A percentile compares a stretch with the other conserved stretches of the same genome.
Conservation (phyloP, 2,113 vertebrate genomes). For the Ondatra zibethicus region DNA sequence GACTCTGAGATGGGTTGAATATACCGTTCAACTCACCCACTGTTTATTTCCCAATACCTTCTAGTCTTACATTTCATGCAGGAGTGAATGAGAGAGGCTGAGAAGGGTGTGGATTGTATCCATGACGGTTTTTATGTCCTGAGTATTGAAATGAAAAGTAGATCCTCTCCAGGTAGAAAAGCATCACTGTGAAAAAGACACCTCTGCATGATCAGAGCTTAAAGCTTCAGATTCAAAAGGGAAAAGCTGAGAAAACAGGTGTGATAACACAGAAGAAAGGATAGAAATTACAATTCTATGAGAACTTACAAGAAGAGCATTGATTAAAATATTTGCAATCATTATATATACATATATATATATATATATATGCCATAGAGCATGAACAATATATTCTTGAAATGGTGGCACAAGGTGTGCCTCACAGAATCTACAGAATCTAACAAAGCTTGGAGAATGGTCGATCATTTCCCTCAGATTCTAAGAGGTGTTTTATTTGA, state of each 20-base stretch:
- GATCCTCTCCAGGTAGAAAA: not conserved
- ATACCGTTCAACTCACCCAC: not conserved
- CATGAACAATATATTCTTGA: constrained; percentile 9
- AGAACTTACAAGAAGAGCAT: not conserved
- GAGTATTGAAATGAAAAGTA: not conserved
- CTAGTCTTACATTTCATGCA: not conserved
- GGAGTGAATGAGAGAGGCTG: not conserved
- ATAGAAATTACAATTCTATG: not conserved
- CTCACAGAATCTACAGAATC: not conserved
- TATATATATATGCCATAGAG: not conserved
- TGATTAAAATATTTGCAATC: not conserved
- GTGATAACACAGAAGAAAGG: not conserved
- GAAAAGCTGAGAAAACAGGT: not conserved
- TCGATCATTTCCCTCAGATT: not conserved
- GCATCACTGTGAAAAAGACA: not conserved
- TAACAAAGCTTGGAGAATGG: not conserved
- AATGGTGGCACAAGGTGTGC: not conserved
- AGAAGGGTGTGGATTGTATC: not conserved
- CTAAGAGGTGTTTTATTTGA: not conserved
- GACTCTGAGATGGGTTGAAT: not conserved
- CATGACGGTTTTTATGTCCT: not conserved
- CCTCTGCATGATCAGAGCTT: not conserved
- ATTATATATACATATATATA: not conserved
- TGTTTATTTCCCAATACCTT: not conserved
- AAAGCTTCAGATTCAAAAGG: not conserved